Evolutionary conservation across 1,140 invertebrate genomes (phyloP).

Genomic region (Pogonognathellus flavescens): DNA sequence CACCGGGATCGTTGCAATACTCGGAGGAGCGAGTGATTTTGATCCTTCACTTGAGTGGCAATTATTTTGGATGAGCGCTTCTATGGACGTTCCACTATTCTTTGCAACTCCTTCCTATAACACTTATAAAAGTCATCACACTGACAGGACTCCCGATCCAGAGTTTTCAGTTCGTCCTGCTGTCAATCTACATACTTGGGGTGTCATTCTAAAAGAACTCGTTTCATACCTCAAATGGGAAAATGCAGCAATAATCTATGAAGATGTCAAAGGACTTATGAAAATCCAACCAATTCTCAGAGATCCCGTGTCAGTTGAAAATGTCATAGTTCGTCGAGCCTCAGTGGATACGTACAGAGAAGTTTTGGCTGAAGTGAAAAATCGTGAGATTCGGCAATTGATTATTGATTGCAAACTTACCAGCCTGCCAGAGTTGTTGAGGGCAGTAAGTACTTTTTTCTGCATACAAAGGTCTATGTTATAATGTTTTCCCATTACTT

Average conservation of each 20-base stretch:
- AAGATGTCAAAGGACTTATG: conserved; percentile 63
- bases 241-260: conserved; percentile 61
- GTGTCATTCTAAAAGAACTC: conserved; percentile 24
- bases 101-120: conserved; percentile 55
- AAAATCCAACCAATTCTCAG: conserved; percentile 62
- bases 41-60: conserved; percentile 63
- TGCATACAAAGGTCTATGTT: too few species aligned
- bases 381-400: conserved; percentile 61
- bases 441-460: conserved; percentile 10
- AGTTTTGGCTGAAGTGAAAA: conserved; percentile 60
- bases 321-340: conserved; percentile 61
- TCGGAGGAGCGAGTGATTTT: conserved; percentile 53
- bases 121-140: conserved; percentile 50
- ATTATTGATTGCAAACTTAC: conserved; percentile 64
- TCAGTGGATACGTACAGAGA: conserved; percentile 48
- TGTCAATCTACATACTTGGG: conserved; percentile 53
- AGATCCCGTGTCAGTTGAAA: conserved; percentile 56
- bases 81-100: conserved; percentile 61
- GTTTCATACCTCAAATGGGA: conserved; percentile 52
- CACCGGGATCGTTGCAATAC: conserved; percentile 51
- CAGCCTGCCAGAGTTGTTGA: conserved; percentile 56
- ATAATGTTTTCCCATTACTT: too few species aligned
- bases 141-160: conserved; percentile 19
- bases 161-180: conserved; percentile 60
- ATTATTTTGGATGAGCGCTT: conserved; percentile 61